Base-by-base conservation (phyloP, 1,140 invertebrate genomes). In the Hydropsyche tenuis region DNA sequence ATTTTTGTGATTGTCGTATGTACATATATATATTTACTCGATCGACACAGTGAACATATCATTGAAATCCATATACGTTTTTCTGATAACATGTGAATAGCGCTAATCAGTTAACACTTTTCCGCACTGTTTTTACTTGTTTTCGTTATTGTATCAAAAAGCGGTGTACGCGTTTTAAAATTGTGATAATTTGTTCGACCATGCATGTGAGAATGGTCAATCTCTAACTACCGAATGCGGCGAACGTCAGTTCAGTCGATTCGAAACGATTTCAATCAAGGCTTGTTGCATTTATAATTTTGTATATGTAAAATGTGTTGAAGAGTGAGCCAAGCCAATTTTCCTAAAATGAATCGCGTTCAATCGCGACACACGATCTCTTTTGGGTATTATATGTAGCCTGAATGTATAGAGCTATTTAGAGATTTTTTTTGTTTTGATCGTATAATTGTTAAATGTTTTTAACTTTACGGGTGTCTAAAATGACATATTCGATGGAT, bases 311-410 rank as follows among this genome's bases (percentile, higher is more conserved):
- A 18, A 18, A 9, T 9, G 48, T 46, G 45, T 4, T 53, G 51
- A 11, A n/a, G 12, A 5, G 11, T 20, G 56, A 60, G 12, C 1
- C 56, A 25, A 60, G 56, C 56, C 56, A 25, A 60, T 60, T 60
- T 60, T 60, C 56, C 56, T 60, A 60, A 60, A 60, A 60, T 12
- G 12, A 60, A 60, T 60, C 56, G 56, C 56, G 56, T 60, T 25
- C 7, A 25, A 12, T 23, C 56, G 56, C 22, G 56, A 60, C 20
- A 23, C 56, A 60, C 68, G 68, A 70, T 70, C 68, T 70, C 68
- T 56, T 48, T 69, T 69, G 23, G 43, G 43, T 48, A 69, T 70
- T 56, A 46, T 22, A 16, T 46, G 48, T 70, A 60, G 51, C 43
- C 7, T 65, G 20, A 65, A 43, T 65, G 63, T 65, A 43, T 43